phyloP scores from a whole-genome alignment of 2,113 vertebrate genomes.

The Gymnorhina tibicen region DNA sequence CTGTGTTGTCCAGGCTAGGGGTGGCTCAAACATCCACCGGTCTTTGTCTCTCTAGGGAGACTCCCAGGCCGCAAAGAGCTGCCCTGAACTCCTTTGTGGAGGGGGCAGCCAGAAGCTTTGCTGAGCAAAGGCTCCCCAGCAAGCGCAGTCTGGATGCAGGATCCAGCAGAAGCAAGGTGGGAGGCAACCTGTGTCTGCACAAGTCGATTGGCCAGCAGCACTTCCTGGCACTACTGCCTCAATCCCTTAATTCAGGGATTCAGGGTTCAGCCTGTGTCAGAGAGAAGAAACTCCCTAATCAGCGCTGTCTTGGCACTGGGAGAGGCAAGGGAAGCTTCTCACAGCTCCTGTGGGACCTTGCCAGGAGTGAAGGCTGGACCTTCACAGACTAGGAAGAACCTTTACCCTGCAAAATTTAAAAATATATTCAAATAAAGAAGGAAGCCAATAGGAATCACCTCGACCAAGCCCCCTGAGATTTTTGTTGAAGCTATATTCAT shows the following conservation, averaged over 20 bases:
- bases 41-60: not conserved
- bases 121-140: not conserved
- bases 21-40: not conserved
- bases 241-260: not conserved
- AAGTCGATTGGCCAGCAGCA: not conserved
- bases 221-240: not conserved
- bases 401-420: not conserved
- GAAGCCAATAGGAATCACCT: not conserved
- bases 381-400: not conserved
- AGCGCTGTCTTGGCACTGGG: too few species aligned
- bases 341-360: not conserved
- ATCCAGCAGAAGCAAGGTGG: not conserved
- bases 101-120: rapidly evolving
- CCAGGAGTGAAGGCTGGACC: not conserved
- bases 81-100: not conserved
- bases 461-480: not conserved
- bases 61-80: not conserved
- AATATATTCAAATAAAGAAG: not conserved
- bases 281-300: not conserved
- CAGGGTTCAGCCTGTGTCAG: not conserved
- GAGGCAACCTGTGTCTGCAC: not conserved
- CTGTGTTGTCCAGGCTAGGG: not conserved
- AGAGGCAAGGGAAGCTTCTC: not conserved
- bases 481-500: not conserved
- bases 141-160: not conserved